Evolutionary conservation across 2,797 vertebrate species (phyloP).

Genomic region (Columba guinea): DNA sequence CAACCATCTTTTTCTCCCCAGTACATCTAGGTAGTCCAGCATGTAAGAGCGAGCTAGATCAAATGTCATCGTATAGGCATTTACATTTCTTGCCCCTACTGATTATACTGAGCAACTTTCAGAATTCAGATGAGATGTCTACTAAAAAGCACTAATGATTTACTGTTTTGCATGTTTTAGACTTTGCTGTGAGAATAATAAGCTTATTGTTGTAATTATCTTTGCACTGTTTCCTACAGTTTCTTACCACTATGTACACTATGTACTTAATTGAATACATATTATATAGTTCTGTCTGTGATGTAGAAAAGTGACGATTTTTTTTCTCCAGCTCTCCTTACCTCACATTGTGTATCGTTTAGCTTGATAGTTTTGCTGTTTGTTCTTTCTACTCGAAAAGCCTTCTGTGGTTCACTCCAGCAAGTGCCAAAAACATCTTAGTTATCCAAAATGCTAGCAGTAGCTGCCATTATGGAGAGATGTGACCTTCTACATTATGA

Average conservation of each 20-base stretch:
- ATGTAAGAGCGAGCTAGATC: background rate
- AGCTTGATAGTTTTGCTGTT: background rate
- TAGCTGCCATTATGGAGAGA: background rate
- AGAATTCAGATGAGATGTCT: background rate
- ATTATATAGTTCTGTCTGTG: background rate
- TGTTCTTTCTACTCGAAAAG: background rate
- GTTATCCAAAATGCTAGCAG: background rate
- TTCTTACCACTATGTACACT: background rate
- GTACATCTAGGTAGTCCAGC: background rate
- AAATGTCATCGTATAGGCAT: background rate
- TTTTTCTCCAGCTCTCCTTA: background rate
- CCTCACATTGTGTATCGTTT: background rate
- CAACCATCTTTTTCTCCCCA: background rate
- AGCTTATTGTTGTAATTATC: conserved; percentile 5
- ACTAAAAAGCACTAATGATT: background rate
- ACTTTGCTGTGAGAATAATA: background rate
- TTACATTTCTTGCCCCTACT: background rate
- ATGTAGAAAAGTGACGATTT: background rate
- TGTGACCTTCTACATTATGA: background rate
- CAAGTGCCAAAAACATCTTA: background rate
- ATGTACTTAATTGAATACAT: background rate
- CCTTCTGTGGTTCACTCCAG: background rate
- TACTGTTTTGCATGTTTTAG: background rate
- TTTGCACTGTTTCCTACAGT: background rate
- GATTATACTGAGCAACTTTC: background rate